Base-by-base conservation (phyloP, 2,797 vertebrate genomes). In the Anas georgica region DNA sequence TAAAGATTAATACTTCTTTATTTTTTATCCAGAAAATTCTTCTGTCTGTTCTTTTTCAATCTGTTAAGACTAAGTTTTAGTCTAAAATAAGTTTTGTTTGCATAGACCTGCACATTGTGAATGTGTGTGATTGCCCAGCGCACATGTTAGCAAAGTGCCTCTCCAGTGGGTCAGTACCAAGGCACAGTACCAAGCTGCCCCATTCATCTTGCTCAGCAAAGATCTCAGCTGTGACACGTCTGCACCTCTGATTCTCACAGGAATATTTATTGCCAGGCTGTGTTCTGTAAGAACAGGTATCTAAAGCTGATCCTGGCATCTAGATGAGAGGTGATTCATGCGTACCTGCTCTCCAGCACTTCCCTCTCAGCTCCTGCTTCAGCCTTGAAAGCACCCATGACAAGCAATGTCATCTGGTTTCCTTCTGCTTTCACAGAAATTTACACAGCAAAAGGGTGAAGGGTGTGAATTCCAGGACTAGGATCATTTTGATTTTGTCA, bases 101-200 rank as follows among this genome's bases (percentile, higher is more conserved):
- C 1, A 1, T 23, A 7, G 23, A 5, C 14, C 52, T 18, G 31
- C 11, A 10, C 0, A 0, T 31, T 29, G 18, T 8, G 48, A 28
- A 8, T 0, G 0, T 16, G 33, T 31, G 25, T 39, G 68, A 12
- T 28, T 39, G 9, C 29, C 35, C 3, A 33, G 12, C 17, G 13
- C 25, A 15, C 4, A 1, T 4, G 3, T 11, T 21, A 66, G 59
- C 46, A 41, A 84, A 52, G 14, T 2, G 12, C 21, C 21, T 26
- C 37, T 58, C 43, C 17, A 21, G 33, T 0, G 2, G 52, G 20
- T 79, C 68, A 26, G 37, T 2, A 33, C 20, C 25, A 43, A 31
- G 45, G 73, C 2, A 7, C 25, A 25, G 54, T 14, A 22, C n/a
- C 41, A 45, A 55, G 16, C 25, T 89, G 46, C 21, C 62, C 48